Evolutionary conservation across 2,113 vertebrate species (phyloP).

Genomic region (Orientallactaga bullata): DNA sequence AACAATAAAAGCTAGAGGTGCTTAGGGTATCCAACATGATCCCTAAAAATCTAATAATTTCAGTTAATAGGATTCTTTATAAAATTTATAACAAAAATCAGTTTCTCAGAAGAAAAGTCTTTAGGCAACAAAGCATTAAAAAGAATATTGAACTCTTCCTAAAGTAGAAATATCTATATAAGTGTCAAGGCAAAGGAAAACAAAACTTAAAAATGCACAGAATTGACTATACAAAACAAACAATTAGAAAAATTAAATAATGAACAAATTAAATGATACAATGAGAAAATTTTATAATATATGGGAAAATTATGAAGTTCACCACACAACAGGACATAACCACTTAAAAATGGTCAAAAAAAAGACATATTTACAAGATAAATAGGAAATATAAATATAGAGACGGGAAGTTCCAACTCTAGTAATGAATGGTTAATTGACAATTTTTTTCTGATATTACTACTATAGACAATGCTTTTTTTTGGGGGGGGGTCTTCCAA

Average conservation of each 20-base stretch:
- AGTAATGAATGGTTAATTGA: neutral
- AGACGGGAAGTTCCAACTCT: neutral
- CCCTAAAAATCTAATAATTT: constrained; percentile 12
- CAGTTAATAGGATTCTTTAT: neutral
- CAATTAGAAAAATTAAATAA: neutral
- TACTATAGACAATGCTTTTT: neutral
- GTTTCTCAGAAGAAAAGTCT: neutral
- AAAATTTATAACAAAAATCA: constrained; percentile 14
- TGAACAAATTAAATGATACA: neutral
- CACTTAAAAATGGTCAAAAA: neutral
- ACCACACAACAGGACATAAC: neutral
- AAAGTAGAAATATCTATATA: neutral
- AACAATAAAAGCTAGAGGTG: neutral
- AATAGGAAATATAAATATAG: neutral
- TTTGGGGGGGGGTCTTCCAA: too few relatives aligned
- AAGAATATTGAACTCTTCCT: neutral
- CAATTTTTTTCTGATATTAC: constrained; percentile 1
- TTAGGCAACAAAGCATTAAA: neutral
- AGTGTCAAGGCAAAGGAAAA: neutral
- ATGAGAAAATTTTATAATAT: neutral
- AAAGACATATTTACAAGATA: neutral
- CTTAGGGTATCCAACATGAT: neutral
- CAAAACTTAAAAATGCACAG: neutral
- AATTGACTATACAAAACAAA: neutral
- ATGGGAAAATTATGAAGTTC: neutral